Percentiles rank a stretch among this genome's conserved stretches.
Evolutionary conservation across 2,797 vertebrate species (phyloP).

Genomic region (Sebastolobus alascanus): DNA sequence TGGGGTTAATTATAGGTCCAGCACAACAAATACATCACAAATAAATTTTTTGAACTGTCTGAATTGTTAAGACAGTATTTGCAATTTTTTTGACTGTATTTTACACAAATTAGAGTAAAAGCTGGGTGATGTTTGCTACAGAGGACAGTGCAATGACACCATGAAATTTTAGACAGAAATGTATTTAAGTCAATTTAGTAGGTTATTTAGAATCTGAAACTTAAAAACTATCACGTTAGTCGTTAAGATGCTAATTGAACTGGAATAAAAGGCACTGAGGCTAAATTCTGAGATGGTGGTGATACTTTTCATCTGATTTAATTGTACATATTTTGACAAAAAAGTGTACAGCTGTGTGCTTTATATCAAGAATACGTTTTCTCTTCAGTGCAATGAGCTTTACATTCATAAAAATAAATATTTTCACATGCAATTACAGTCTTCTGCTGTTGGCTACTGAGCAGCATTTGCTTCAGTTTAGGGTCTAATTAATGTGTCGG

Average conservation of each 20-base stretch:
- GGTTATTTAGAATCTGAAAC: background rate
- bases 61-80: background rate
- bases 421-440: background rate
- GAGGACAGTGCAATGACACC: background rate
- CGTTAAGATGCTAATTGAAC: background rate
- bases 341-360: too few relatives aligned
- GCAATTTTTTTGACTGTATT: background rate
- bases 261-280: background rate
- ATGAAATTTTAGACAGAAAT: background rate
- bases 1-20: too few relatives aligned
- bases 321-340: background rate
- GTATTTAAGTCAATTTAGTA: background rate
- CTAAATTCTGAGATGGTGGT: background rate
- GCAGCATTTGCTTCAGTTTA: background rate
- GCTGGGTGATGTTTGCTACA: background rate
- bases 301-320: background rate
- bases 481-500: background rate
- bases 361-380: too few relatives aligned
- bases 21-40: too few relatives aligned
- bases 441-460: background rate
- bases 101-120: background rate
- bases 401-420: background rate
- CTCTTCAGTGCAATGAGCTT: background rate
- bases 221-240: background rate
- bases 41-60: too few relatives aligned